These are phyloP conservation scores for Vulpes vulpes DNA, from an alignment of 2,113 vertebrate genomes.

Conservation along the genomic window DNA sequence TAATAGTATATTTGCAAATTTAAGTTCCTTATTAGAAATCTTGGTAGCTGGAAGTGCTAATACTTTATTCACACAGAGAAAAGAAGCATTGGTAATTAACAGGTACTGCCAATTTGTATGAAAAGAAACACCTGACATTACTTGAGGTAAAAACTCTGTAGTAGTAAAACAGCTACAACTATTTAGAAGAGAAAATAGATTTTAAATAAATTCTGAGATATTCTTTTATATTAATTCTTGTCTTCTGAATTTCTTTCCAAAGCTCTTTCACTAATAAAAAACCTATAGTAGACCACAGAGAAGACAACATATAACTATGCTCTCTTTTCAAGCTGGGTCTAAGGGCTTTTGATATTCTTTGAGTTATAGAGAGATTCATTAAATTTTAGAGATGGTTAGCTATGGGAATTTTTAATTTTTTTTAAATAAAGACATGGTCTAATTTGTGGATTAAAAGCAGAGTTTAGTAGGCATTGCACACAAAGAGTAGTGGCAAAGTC, in stretches of 20 bases:
- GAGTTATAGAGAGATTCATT: neutral
- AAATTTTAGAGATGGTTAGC: neutral
- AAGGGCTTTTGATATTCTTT: neutral
- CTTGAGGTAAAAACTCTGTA: neutral
- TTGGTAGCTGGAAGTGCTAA: neutral
- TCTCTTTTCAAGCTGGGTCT: neutral
- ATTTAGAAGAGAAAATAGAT: neutral
- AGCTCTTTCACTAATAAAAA: neutral
- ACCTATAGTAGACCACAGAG: neutral
- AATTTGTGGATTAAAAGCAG: neutral
- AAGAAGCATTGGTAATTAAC: neutral
- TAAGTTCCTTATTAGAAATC: neutral
- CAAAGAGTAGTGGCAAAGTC: neutral
- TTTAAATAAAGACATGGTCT: neutral
- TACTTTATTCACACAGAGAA: neutral
- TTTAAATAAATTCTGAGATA: neutral
- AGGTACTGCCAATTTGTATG: neutral
- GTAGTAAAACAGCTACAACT: neutral
- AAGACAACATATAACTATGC: neutral
- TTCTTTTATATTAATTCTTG: neutral
- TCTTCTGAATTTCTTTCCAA: constrained; percentile 31
- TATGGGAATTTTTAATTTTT: neutral
- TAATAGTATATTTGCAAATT: neutral
- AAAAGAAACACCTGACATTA: neutral
- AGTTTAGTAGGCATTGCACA: neutral